Evolutionary conservation across 2,113 vertebrate genomes (phyloP).

Genomic region (Otolemur garnettii): DNA sequence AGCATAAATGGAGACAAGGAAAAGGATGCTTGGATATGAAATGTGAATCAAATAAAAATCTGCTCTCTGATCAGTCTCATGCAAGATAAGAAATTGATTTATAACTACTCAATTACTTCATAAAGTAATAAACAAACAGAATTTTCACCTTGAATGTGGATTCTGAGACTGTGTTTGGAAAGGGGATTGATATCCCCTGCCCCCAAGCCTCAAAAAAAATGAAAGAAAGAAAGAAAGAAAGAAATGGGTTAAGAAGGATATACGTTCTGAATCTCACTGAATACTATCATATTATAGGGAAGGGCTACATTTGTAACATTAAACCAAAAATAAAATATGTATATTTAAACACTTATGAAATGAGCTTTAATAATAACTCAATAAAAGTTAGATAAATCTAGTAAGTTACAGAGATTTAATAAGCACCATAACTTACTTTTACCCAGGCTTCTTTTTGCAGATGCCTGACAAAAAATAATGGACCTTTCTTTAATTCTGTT

Average conservation of each 20-base stretch:
- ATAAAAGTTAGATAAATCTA: background rate
- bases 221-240: background rate
- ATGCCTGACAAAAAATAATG: background rate
- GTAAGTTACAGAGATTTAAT: background rate
- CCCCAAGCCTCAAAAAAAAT: background rate
- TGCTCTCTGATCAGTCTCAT: background rate
- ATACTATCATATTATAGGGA: background rate
- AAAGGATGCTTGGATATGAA: background rate
- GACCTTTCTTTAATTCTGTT: background rate
- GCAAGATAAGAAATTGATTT: background rate
- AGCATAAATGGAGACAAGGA: background rate
- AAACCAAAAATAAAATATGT: constrained; percentile 21
- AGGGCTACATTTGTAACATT: background rate
- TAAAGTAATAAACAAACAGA: background rate
- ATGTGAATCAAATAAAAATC: background rate
- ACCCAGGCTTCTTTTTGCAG: background rate
- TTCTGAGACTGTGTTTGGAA: background rate
- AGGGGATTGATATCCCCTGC: background rate
- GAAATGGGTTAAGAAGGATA: background rate
- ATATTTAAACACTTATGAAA: background rate
- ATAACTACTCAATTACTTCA: background rate
- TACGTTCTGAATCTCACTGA: background rate
- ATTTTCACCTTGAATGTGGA: background rate
- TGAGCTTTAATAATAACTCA: background rate
- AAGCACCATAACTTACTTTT: constrained; percentile 5